phyloP scores from a whole-genome alignment of 2,113 vertebrate genomes.

The Eurypyga helias region DNA sequence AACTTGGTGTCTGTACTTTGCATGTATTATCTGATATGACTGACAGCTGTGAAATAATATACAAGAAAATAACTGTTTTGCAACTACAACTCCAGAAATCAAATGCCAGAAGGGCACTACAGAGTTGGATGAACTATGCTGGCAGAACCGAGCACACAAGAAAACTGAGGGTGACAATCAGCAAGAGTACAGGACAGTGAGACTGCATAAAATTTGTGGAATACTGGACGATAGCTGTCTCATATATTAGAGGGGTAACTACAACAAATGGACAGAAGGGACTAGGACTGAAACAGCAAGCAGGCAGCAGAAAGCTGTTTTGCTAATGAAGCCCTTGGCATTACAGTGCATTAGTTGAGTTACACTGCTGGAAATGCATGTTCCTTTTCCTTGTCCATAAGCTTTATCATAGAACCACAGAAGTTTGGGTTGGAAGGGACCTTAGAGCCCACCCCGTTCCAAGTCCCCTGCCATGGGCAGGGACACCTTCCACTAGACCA shows the following conservation, averaged over 20 bases:
- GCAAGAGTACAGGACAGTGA: background rate
- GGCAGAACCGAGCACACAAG: background rate
- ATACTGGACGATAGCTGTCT: background rate
- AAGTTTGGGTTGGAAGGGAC: too few relatives aligned
- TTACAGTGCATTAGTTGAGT: background rate
- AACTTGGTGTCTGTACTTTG: background rate
- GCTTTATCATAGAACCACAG: background rate
- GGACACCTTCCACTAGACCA: too few relatives aligned
- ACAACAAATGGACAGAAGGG: background rate
- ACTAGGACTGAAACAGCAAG: background rate
- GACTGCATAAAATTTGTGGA: background rate
- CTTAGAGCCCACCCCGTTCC: too few relatives aligned
- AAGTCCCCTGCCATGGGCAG: too few relatives aligned
- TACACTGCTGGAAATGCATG: rapidly evolving
- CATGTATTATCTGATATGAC: background rate
- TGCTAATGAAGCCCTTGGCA: background rate
- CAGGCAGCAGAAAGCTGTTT: background rate
- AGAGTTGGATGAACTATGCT: background rate
- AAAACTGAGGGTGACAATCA: background rate
- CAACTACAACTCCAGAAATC: background rate
- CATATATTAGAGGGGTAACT: background rate
- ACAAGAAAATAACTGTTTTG: background rate
- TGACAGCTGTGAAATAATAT: background rate
- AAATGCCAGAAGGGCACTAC: background rate
- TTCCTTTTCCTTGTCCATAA: background rate